Evolutionary conservation across 2,888 invertebrate genomes (phyloP), one percentile per base, ranked within the genome.

Genomic region (Notodonta ziczac): DNA sequence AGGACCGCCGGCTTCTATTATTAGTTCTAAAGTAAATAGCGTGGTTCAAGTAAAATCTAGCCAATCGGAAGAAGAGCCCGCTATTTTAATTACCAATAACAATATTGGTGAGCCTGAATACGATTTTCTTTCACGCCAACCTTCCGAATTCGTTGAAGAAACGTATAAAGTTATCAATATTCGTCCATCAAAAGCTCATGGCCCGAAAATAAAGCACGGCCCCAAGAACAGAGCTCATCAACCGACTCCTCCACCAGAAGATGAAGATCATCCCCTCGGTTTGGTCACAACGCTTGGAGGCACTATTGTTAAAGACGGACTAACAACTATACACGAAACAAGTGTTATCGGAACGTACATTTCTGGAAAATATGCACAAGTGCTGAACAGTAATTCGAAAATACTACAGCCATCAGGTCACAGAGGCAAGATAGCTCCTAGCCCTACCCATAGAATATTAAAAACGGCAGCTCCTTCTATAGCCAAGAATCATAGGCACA

Each of bases 331-430:
- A 7, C 97, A 97, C 81, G 97, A 98, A 89, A 97, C 98, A 0
- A 97, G 97, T 83, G 97, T 98, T n/a, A 96, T 98, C 76, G 97
- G 98, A 39, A 97, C 98, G 5, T 97, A 96, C 82, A 97, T 98
- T 77, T 96, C 97, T 57, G 97, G 97, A 50, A 98, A 98, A 90
- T 98, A 98, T 85, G 97, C 98, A 4, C 98, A 98, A 89, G 96
- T 97, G 10, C 90, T 98, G 42, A 97, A 97, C 80, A 97, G 97
- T 78, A 96, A 97, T 51, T 97, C 97, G 0, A 96, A 96, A 80
- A 89, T 96, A 50, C 87, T 95, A 62, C 83, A 86, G 66, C 82
- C 86, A 42, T 70, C 86, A 56, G 93, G 90, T 3, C 94, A 94
- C 69, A 95, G 95, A 79, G 94, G 90, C 8, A 96, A 96, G 89